Evolutionary conservation across 2,113 vertebrate species (phyloP).

Genomic region (Caloenas nicobarica): DNA sequence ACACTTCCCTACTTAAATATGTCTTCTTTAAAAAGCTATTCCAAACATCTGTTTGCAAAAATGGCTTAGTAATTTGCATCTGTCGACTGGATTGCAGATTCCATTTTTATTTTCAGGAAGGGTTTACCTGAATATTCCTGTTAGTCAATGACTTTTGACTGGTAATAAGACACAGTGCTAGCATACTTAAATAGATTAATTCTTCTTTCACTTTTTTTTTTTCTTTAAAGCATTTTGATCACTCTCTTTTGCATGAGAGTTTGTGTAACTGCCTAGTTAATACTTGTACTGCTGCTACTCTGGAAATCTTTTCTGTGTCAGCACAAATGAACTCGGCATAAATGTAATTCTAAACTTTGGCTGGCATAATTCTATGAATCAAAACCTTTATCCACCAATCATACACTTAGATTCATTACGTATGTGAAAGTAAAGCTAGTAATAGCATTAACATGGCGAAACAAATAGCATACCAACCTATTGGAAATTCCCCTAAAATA

Average conservation of each 20-base stretch:
- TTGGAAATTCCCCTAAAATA: not conserved
- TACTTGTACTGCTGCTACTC: not conserved
- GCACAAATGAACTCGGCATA: not conserved
- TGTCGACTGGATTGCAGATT: conserved; percentile 16
- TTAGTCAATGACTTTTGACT: conserved; percentile 13
- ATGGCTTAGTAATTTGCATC: conserved; percentile 36
- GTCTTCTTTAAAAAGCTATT: conserved; percentile 10
- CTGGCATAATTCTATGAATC: not conserved
- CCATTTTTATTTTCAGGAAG: conserved; percentile 5
- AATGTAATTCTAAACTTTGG: not conserved
- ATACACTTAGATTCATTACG: not conserved
- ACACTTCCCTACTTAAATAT: conserved; percentile 6
- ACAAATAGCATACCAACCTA: not conserved
- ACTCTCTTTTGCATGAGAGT: not conserved
- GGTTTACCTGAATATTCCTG: conserved; percentile 16
- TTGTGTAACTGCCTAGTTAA: not conserved
- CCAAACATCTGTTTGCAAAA: conserved; percentile 29
- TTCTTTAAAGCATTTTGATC: not conserved
- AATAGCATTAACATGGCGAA: not conserved
- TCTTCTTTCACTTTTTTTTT: not conserved
- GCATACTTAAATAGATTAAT: not conserved
- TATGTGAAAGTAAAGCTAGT: not conserved
- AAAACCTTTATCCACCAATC: not conserved
- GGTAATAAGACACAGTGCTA: not conserved
- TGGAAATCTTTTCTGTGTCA: not conserved